Conservation (phyloP, 1,140 invertebrate genomes). For the Bombus turneri region DNA sequence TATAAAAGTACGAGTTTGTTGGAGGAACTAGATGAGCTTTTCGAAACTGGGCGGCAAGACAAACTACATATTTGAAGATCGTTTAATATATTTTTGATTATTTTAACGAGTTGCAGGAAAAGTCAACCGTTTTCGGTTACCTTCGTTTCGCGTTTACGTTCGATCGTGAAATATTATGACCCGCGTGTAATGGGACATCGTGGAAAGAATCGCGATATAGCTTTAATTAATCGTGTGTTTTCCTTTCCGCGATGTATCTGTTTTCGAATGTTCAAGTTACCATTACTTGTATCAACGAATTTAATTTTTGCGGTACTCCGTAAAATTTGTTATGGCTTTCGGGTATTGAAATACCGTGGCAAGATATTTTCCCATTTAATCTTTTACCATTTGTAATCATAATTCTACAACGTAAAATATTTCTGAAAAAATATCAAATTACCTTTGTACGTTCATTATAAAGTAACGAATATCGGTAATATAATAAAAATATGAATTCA, state of each 20-base stretch:
- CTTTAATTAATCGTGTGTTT: background rate
- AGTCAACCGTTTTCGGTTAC: background rate
- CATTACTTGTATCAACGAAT: background rate
- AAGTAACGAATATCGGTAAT: background rate
- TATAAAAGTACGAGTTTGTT: conserved; percentile 2
- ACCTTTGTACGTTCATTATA: background rate
- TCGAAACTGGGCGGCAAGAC: too few species aligned
- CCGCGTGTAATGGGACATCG: background rate
- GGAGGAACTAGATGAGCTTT: background rate
- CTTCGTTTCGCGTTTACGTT: background rate
- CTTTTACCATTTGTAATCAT: background rate
- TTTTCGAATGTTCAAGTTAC: background rate
- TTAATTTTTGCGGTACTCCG: background rate
- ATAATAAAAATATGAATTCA: too few species aligned
- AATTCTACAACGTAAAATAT: background rate
- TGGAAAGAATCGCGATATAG: background rate
- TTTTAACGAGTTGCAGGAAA: background rate
- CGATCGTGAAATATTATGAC: background rate
- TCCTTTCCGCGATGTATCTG: background rate
- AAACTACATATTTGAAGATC: background rate
- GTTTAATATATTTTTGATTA: background rate
- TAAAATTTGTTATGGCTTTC: background rate
- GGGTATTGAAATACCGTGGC: background rate
- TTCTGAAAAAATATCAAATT: background rate
- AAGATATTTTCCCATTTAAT: background rate